phyloP scores from a whole-genome alignment of 2,113 vertebrate species.

The Oncorhynchus keta region DNA sequence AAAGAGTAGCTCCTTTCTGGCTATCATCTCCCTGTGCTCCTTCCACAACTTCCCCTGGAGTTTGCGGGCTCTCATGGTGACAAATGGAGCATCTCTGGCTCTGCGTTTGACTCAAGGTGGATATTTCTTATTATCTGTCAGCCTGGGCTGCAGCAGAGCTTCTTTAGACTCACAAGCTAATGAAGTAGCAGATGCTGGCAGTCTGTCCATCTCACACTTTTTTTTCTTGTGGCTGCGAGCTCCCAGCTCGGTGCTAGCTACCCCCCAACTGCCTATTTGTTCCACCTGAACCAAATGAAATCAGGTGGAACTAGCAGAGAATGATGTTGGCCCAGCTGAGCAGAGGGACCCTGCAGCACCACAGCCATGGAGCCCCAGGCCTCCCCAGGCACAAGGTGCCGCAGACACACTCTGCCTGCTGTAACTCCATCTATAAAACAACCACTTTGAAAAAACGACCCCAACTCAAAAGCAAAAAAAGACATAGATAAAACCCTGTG shows the following conservation, averaged over 20 bases:
- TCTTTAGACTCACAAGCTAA: constrained; percentile 54
- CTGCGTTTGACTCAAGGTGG: constrained; percentile 55
- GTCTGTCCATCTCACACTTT: constrained; percentile 1
- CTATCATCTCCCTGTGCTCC: background rate
- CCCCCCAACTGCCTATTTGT: constrained; percentile 1
- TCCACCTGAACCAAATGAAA: no score
- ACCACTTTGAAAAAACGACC: no score
- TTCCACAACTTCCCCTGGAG: no score
- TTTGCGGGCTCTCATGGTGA: constrained; percentile 37
- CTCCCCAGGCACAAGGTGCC: no score
- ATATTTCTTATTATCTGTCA: constrained; percentile 62
- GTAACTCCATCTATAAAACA: no score
- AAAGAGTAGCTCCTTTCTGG: constrained; percentile 3
- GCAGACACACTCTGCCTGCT: background rate
- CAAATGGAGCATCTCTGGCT: constrained; percentile 45
- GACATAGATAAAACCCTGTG: no score
- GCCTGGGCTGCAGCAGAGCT: constrained; percentile 40
- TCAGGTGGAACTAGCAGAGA: no score
- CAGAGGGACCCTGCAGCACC: no score
- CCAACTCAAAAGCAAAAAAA: no score
- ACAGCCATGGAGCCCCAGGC: no score
- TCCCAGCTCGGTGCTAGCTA: constrained; percentile 21
- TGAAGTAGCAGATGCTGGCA: constrained; percentile 53
- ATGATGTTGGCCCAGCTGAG: no score
- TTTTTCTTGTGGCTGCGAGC: background rate